Evolutionary conservation across 2,888 invertebrate species (phyloP), one percentile per base, ranked within the genome.

Genomic region (Brachylomia viminalis): DNA sequence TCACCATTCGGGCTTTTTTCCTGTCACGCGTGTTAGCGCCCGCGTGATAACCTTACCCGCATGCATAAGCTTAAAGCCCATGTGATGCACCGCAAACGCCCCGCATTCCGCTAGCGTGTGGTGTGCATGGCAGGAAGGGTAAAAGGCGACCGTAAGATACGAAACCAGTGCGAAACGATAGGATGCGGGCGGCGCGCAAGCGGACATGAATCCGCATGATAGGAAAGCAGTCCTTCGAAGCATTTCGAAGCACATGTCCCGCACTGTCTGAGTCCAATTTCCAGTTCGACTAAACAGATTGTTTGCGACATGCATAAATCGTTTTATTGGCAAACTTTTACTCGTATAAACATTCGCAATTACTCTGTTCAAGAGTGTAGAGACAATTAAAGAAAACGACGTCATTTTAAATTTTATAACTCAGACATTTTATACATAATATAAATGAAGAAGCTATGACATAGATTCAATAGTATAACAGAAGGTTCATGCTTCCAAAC

Each of bases 401-500:
- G 13, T 30, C 49, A 71, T 72, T 75, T 30, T 11, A 52, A 66
- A 71, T 72, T 79, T 86, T 82, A 86, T 45, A 75, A 80, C 85
- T n/a, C 64, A 62, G 42, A 61, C 65, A 42, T 70, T 47, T 49
- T n/a, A 70, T 38, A 56, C 38, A 27, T 66, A 69, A 45, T 56
- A 56, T 47, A n/a, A 66, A 58, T 7, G 27, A n/a, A 27, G 23
- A 61, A 69, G 33, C 23, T 52, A 27, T 58, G 54, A 27, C 54
- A 67, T 11, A 11, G 13, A 67, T 20, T 38, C 20, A 38, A 54
- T 23, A 45, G 33, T 59, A 42, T 42, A n/a, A 69, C 69, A 79
- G 79, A 75, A 80, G 65, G 17, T 49, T 15, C 30, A 72, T 15
- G 1, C 10, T 7, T 10, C 0, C 23, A 33, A 52, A 52, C 6